A percentile compares a stretch with the other conserved stretches of the same genome.
Conservation (phyloP, 30 jellyfish, hydroid and myxozoan species). For the Aurelia aurita region DNA sequence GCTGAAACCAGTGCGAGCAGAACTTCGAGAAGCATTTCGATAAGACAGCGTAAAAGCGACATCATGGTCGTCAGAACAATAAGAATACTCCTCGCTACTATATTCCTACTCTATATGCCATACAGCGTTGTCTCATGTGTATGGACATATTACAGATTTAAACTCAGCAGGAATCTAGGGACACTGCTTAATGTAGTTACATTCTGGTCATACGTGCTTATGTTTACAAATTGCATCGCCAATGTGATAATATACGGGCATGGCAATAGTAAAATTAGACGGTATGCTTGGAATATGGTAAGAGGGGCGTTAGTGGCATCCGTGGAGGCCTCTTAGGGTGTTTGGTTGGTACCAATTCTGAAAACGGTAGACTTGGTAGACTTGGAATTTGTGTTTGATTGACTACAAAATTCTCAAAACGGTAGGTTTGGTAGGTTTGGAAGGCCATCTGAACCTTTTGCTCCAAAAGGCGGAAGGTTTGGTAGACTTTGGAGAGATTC, state of each 20-base stretch:
- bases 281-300: neutral
- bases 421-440: too few species aligned
- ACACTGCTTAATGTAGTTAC: neutral
- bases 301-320: too few species aligned
- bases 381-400: too few species aligned
- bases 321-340: too few species aligned
- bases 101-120: constrained; percentile 11
- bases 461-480: too few species aligned
- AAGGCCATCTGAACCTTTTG: too few species aligned
- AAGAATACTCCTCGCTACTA: neutral
- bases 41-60: neutral
- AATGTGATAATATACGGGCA: constrained; percentile 21
- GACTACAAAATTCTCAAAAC: too few species aligned
- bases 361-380: too few species aligned
- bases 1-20: neutral
- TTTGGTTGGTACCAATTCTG: too few species aligned
- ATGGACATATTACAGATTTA: constrained; percentile 22
- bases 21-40: neutral
- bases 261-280: constrained; percentile 8
- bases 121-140: constrained; percentile 14
- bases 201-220: constrained; percentile 10
- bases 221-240: constrained; percentile 16
- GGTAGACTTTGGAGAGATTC: too few species aligned
- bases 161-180: constrained; percentile 7
- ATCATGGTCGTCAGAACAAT: constrained; percentile 43